phyloP scores from a whole-genome alignment of 2,113 vertebrate genomes.

The Oreochromis tanganicae region DNA sequence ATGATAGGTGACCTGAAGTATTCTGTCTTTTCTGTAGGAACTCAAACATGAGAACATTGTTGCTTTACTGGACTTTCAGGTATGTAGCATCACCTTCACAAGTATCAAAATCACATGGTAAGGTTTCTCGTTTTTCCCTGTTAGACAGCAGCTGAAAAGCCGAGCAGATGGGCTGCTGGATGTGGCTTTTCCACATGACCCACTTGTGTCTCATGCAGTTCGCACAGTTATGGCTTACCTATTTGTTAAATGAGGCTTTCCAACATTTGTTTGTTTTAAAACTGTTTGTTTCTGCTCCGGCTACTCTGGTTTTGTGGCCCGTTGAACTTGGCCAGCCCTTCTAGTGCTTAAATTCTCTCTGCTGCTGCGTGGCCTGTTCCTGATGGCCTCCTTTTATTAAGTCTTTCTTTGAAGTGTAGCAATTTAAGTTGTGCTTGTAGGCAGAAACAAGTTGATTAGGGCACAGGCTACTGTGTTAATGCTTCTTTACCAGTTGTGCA shows the following conservation, averaged over 20 bases:
- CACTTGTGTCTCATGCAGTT: conserved; percentile 6
- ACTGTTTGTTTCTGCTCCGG: neutral
- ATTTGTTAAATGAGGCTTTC: neutral
- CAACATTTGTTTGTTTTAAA: neutral
- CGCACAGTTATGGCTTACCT: neutral
- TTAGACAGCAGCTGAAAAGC: neutral
- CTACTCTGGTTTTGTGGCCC: neutral
- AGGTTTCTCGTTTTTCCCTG: neutral
- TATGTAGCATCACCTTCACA: conserved; percentile 46
- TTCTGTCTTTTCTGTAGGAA: conserved; percentile 75
- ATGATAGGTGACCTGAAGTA: neutral
- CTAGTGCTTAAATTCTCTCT: conserved; percentile 49
- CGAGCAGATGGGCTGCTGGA: conserved; percentile 13
- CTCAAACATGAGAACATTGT: conserved; percentile 98
- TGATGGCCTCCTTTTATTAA: neutral
- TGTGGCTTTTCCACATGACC: conserved; percentile 10
- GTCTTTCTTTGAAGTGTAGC: neutral
- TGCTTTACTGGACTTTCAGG: conserved; percentile 96
- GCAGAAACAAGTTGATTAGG: neutral
- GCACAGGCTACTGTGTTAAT: neutral
- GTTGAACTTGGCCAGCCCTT: neutral
- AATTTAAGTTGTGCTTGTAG: neutral
- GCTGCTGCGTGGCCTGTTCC: neutral
- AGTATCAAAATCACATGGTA: neutral
- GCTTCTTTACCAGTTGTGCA: neutral